Percentiles rank a stretch among this genome's conserved stretches.
Conservation (phyloP, 2,797 vertebrate species). For the Heliangelus exortis region DNA sequence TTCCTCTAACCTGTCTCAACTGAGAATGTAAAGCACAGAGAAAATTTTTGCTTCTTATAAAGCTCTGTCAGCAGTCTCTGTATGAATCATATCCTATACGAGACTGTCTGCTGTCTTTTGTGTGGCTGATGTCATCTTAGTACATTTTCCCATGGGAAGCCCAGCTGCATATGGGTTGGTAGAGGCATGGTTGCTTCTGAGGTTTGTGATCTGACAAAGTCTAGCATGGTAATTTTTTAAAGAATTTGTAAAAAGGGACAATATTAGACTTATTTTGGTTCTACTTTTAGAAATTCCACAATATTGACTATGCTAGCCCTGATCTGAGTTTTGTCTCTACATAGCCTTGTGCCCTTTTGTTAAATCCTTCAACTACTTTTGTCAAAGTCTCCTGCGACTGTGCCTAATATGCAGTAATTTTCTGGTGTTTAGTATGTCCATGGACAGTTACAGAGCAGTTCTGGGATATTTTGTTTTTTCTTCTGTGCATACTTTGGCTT, state of each 20-base stretch:
- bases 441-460: conserved; percentile 19
- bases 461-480: not conserved
- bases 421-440: not conserved
- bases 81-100: accelerated
- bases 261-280: not conserved
- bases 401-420: not conserved
- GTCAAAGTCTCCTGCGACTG: not conserved
- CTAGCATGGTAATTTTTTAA: too few relatives aligned
- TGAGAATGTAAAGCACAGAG: not conserved
- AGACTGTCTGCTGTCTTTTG: not conserved
- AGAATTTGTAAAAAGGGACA: not conserved
- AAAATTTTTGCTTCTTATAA: not conserved
- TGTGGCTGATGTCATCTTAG: not conserved
- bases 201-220: not conserved
- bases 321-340: not conserved
- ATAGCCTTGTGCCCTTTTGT: not conserved
- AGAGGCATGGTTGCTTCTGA: not conserved
- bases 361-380: not conserved
- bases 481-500: not conserved
- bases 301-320: not conserved
- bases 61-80: not conserved
- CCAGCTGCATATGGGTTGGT: not conserved
- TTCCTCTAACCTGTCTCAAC: not conserved
- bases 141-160: not conserved
- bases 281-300: not conserved